Conservation (phyloP, 1,140 invertebrate species). For the Ceratitis capitata region DNA sequence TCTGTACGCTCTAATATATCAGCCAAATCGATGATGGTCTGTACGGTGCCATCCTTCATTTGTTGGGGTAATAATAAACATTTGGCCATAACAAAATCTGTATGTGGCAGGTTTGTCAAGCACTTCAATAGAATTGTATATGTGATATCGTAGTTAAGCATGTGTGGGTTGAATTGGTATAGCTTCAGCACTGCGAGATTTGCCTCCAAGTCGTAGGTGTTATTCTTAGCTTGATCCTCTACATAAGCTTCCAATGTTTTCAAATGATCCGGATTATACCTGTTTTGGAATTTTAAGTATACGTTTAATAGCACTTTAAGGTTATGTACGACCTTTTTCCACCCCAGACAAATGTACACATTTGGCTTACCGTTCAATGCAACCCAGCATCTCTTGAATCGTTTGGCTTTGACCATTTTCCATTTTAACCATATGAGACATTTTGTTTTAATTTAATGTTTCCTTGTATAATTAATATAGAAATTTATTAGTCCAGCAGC, state of each 20-base stretch:
- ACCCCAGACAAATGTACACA: neutral
- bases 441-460: slow-evolving; percentile 37
- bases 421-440: slow-evolving; percentile 67
- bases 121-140: slow-evolving; percentile 89
- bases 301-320: slow-evolving; percentile 42
- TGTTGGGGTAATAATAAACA: slow-evolving; percentile 88
- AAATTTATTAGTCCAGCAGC: neutral
- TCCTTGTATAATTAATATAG: neutral
- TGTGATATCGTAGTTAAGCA: slow-evolving; percentile 84
- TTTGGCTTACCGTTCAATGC: slow-evolving; percentile 75
- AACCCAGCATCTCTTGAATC: slow-evolving; percentile 75
- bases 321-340: slow-evolving; percentile 50
- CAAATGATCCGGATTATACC: slow-evolving; percentile 95
- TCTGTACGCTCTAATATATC: slow-evolving; percentile 93
- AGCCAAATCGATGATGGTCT: slow-evolving; percentile 87
- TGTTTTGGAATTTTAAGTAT: slow-evolving; percentile 56
- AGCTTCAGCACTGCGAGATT: slow-evolving; percentile 91
- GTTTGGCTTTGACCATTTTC: slow-evolving; percentile 75
- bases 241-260: slow-evolving; percentile 91
- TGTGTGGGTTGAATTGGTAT: slow-evolving; percentile 94
- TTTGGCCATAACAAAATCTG: slow-evolving; percentile 97
- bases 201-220: slow-evolving; percentile 95
- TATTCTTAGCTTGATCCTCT: slow-evolving; percentile 90
- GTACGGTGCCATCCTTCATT: slow-evolving; percentile 83
- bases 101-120: slow-evolving; percentile 94